phyloP scores from a whole-genome alignment of 1,140 invertebrate species.

The Rhysida immarginata region DNA sequence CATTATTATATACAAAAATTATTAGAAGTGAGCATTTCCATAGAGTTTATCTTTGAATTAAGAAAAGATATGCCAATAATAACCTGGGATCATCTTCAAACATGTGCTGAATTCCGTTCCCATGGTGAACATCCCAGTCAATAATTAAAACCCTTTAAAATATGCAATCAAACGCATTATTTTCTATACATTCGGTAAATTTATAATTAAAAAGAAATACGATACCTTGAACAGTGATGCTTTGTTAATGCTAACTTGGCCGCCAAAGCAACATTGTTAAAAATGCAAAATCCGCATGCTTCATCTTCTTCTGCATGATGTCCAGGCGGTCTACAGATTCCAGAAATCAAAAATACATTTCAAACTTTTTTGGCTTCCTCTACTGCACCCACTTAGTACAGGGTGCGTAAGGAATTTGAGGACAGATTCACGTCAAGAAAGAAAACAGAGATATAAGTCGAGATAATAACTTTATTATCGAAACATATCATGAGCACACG shows the following conservation, averaged over 20 bases:
- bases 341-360: constrained; percentile 50
- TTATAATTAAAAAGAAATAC: not conserved
- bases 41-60: no score
- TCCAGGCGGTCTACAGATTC: constrained; percentile 62
- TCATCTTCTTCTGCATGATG: constrained; percentile 60
- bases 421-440: no score
- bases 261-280: constrained; percentile 71
- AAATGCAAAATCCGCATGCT: constrained; percentile 73
- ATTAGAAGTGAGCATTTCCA: no score
- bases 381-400: no score
- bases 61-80: no score
- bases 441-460: no score
- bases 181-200: not conserved
- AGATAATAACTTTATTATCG: no score
- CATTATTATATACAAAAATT: no score
- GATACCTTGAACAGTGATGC: constrained; percentile 42
- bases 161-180: constrained; percentile 3
- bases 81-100: constrained; percentile 47
- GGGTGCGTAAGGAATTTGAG: no score
- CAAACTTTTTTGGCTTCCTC: constrained; percentile 20
- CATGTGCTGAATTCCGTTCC: constrained; percentile 69
- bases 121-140: constrained; percentile 93
- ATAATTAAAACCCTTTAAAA: constrained; percentile 55
- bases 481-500: no score
- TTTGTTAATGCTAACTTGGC: constrained; percentile 54